phyloP scores from a whole-genome alignment of 2,888 invertebrate species.

The Dyspetes luteomarginatus region DNA sequence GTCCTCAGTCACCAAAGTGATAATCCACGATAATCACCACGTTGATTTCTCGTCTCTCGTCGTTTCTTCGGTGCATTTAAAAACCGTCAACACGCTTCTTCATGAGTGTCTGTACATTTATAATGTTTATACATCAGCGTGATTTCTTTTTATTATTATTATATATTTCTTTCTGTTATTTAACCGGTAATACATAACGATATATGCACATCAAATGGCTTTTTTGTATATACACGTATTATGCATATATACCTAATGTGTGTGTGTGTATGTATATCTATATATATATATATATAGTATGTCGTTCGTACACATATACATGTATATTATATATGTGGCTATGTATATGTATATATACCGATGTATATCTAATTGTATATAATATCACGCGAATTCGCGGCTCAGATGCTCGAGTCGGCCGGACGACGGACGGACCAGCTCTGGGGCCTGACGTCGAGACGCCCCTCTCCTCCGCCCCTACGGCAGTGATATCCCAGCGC shows the following conservation, averaged over 20 bases:
- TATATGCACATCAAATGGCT: slow-evolving; percentile 50
- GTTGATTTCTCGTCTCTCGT: slow-evolving; percentile 10
- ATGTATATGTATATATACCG: slow-evolving; percentile 67
- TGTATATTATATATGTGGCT: slow-evolving; percentile 61
- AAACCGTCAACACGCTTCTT: slow-evolving; percentile 9
- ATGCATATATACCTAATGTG: slow-evolving; percentile 14
- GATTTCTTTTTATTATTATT: background rate
- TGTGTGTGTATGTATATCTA: slow-evolving; percentile 56
- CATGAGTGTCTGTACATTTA: slow-evolving; percentile 26
- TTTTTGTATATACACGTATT: slow-evolving; percentile 26
- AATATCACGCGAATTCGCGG: slow-evolving; percentile 79
- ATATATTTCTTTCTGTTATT: slow-evolving; percentile 37
- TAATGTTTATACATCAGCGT: slow-evolving; percentile 14
- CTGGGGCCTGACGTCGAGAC: slow-evolving; percentile 80
- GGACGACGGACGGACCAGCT: slow-evolving; percentile 83
- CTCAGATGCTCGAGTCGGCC: slow-evolving; percentile 81
- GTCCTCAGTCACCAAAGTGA: slow-evolving; percentile 32
- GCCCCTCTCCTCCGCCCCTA: slow-evolving; percentile 71
- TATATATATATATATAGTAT: slow-evolving; percentile 44
- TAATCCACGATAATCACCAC: slow-evolving; percentile 44
- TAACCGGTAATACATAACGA: slow-evolving; percentile 45
- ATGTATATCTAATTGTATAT: slow-evolving; percentile 67
- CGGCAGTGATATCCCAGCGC: slow-evolving; percentile 37
- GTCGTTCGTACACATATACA: slow-evolving; percentile 60
- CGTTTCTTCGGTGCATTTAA: slow-evolving; percentile 16